Percentiles rank a stretch among this genome's conserved stretches.
These are phyloP conservation scores for Hexactinellida sp. DNA, from an alignment of 37 sponge, comb jelly and placozoan species.

Conservation along the genomic window DNA sequence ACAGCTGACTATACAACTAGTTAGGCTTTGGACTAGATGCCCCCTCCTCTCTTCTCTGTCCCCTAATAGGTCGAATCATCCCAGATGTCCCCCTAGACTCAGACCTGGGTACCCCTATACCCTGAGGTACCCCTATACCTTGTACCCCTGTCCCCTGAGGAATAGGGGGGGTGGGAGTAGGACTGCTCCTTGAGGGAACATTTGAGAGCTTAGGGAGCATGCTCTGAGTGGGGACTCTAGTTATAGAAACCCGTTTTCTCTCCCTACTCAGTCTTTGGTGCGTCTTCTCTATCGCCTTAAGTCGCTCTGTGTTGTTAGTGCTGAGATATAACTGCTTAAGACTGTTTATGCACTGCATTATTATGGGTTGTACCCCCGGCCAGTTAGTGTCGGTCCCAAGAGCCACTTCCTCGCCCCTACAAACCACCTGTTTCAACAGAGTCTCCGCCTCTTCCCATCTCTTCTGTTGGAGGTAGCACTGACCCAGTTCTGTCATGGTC, in stretches of 20 bases:
- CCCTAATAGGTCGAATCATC: too few species aligned
- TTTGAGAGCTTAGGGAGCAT: not conserved
- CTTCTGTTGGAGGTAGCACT: not conserved
- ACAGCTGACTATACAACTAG: too few species aligned
- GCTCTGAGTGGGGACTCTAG: not conserved
- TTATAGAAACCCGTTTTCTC: not conserved
- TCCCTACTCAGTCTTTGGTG: not conserved
- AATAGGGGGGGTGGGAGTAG: not conserved
- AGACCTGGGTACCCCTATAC: too few species aligned
- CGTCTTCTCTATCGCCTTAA: not conserved
- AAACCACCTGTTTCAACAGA: not conserved
- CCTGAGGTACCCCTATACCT: too few species aligned
- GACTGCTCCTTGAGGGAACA: not conserved
- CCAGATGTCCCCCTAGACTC: too few species aligned
- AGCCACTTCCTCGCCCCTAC: not conserved
- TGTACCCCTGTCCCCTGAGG: too few species aligned
- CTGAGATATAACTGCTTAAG: not conserved
- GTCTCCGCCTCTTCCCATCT: not conserved
- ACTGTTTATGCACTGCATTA: not conserved
- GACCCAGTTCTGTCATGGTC: not conserved
- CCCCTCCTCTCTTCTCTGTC: too few species aligned
- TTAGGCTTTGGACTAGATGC: too few species aligned
- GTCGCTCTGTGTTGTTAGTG: not conserved
- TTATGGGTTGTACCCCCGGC: not conserved
- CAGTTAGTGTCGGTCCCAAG: not conserved